Percentiles rank a stretch among this genome's conserved stretches.
phyloP scores from a whole-genome alignment of 2,888 invertebrate species.

The Esperia sulphurella region DNA sequence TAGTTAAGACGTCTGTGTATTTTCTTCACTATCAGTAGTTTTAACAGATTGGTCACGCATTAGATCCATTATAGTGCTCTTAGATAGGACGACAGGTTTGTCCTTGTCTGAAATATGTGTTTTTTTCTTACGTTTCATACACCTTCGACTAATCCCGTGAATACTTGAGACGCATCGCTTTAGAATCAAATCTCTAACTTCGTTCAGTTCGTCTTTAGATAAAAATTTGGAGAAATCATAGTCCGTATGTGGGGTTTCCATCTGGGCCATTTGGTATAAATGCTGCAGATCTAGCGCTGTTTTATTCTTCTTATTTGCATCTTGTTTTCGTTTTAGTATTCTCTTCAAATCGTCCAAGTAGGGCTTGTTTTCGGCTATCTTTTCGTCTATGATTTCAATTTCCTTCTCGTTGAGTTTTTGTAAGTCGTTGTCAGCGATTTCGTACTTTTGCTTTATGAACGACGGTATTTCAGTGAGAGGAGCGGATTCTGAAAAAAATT shows the following conservation, averaged over 20 bases:
- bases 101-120: background rate
- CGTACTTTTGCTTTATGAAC: slow-evolving; percentile 38
- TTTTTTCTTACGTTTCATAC: slow-evolving; percentile 22
- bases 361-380: slow-evolving; percentile 50
- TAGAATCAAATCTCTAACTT: slow-evolving; percentile 54
- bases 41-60: slow-evolving; percentile 20
- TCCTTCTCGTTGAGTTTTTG: slow-evolving; percentile 48
- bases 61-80: slow-evolving; percentile 44
- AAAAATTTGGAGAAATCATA: slow-evolving; percentile 41
- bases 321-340: slow-evolving; percentile 43
- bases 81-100: slow-evolving; percentile 30
- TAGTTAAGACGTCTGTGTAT: background rate
- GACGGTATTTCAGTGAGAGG: slow-evolving; percentile 27
- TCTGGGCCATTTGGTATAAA: slow-evolving; percentile 56
- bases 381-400: slow-evolving; percentile 61
- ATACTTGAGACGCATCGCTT: slow-evolving; percentile 45
- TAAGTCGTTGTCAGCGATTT: slow-evolving; percentile 41
- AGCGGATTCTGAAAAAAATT: slow-evolving; percentile 21
- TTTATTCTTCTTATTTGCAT: slow-evolving; percentile 34
- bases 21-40: slow-evolving; percentile 7
- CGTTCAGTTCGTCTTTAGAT: slow-evolving; percentile 48
- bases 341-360: slow-evolving; percentile 56
- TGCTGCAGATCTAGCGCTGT: slow-evolving; percentile 43
- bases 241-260: slow-evolving; percentile 28
- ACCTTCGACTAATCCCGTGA: slow-evolving; percentile 46